Conservation (phyloP, 2,797 vertebrate genomes). For the Podarcis siculus region DNA sequence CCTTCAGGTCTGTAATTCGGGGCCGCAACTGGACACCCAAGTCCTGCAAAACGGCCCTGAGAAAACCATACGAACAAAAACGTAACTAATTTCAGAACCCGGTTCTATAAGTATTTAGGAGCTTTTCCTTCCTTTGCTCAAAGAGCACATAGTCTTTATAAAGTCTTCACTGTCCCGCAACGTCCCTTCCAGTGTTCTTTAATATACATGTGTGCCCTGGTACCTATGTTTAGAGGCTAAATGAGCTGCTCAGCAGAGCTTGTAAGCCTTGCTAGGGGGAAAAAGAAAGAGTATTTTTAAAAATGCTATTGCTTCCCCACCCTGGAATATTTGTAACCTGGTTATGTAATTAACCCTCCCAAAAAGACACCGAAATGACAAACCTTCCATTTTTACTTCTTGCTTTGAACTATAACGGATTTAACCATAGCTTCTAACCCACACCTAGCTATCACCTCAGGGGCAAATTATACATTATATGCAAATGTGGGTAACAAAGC, state of each 20-base stretch:
- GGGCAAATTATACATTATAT: conserved; percentile 3
- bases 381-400: conserved; percentile 9
- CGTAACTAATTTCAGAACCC: conserved; percentile 33
- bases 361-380: conserved; percentile 14
- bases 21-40: conserved; percentile 55
- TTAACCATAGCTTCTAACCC: conserved; percentile 6
- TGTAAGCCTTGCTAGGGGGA: neutral
- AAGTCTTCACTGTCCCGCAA: neutral
- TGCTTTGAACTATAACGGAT: neutral
- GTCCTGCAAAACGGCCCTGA: conserved; percentile 51
- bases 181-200: neutral
- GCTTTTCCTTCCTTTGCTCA: neutral
- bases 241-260: neutral
- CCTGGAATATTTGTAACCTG: conserved; percentile 3
- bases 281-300: neutral
- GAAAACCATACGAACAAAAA: conserved; percentile 44
- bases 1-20: conserved; percentile 30
- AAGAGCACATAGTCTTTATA: neutral
- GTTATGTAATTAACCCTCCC: conserved; percentile 17
- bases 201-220: neutral
- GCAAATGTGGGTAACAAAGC: neutral
- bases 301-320: neutral
- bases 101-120: conserved; percentile 2
- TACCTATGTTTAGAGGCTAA: neutral
- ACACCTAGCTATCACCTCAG: conserved; percentile 12